Evolutionary conservation across 2,113 vertebrate species (phyloP).

Genomic region (Struthidea cinerea): DNA sequence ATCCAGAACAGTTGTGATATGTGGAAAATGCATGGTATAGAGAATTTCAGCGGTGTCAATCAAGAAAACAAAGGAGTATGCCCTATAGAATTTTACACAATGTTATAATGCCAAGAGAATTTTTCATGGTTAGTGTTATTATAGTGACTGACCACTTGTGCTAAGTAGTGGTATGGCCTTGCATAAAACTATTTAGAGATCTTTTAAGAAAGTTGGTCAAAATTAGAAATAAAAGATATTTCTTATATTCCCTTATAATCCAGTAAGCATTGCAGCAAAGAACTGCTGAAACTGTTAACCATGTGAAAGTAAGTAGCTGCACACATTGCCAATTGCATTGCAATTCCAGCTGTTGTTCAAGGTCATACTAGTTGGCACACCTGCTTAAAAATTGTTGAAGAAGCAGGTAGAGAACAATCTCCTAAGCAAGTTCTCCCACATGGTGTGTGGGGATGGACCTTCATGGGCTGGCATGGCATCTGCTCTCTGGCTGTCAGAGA

Average conservation of each 20-base stretch:
- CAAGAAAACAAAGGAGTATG: not conserved
- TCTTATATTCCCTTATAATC: not conserved
- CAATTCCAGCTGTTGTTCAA: not conserved
- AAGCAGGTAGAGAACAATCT: not conserved
- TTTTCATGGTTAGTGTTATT: not conserved
- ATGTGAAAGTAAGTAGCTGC: not conserved
- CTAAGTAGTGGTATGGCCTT: not conserved
- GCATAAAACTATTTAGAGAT: not conserved
- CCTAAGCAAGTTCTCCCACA: not conserved
- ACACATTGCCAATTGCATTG: not conserved
- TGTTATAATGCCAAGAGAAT: not conserved
- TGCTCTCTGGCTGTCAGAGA: not conserved
- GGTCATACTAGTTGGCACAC: not conserved
- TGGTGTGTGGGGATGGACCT: not conserved
- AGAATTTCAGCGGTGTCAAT: not conserved
- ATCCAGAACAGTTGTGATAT: not conserved
- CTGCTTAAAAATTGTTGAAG: not conserved
- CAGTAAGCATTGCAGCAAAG: not conserved
- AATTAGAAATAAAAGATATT: conserved; percentile 3
- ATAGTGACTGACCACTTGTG: not conserved
- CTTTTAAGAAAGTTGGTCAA: not conserved
- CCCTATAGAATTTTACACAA: not conserved
- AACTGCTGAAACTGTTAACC: not conserved
- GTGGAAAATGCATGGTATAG: not conserved
- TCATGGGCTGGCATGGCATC: not conserved